Evolutionary conservation across 2,888 invertebrate genomes (phyloP), one percentile per base, ranked within the genome.

Genomic region (Lottia scabra): DNA sequence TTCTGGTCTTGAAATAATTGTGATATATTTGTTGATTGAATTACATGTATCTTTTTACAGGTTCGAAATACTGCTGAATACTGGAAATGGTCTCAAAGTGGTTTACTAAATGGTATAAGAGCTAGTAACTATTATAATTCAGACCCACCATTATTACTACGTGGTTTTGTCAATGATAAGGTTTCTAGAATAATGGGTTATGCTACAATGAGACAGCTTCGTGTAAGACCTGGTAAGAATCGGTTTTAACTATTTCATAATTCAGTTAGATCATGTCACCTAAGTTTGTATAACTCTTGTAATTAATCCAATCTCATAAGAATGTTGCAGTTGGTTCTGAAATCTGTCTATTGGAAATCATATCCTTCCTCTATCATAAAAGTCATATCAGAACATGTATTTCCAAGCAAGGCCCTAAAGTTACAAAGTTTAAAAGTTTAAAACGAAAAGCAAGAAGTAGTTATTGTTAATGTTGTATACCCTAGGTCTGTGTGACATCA

Each of bases 161-260:
- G 90, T 78, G 91, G 90, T 4, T 92, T 90, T 78, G 83, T 91
- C 65, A 87, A 89, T 72, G 92, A 92, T 83, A 89, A 91, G 70
- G 90, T 89, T 10, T 91, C 91, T 27, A 85, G 91, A 63, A 88
- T 91, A 48, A 90, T 92, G 90, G 92, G 92, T 19, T 91, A 90
- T 76, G 91, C 91, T 45, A 89, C 90, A 15, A 87, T 92, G 73
- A 78, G 92, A 71, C 91, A 92, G 83, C 86, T 91, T 27, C 84
- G 92, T 65, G 84, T 89, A 19, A 84, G 83, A 76, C 79, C 80
- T 78, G 83, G 90, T 90, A 80, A 77, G 77, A 13, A 16, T 19
- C 15, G 12, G 19, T 15, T 19, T 67, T 3, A 27, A 27, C 10
- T 13, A 43, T 62, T 43, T 10, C 5, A 16, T 19, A 16, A 16